These are phyloP conservation scores for Garra rufa DNA, from an alignment of 2,113 vertebrate genomes.

Conservation along the genomic window DNA sequence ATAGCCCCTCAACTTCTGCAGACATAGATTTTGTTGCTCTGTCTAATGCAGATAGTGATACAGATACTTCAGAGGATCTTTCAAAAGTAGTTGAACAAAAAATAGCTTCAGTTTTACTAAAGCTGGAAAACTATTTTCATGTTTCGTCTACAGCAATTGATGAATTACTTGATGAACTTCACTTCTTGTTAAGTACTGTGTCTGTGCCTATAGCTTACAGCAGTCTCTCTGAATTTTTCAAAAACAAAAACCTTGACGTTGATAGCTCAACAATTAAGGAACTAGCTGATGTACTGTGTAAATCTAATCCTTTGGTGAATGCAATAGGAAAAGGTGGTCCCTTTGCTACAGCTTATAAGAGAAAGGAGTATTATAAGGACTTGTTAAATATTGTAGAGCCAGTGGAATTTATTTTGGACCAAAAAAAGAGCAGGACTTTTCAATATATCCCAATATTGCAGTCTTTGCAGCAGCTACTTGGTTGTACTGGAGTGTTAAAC, in stretches of 20 bases:
- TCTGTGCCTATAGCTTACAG: constrained; percentile 15
- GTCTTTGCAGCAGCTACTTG: constrained; percentile 40
- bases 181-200: constrained; percentile 15
- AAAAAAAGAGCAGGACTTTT: constrained; percentile 33
- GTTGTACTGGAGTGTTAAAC: constrained; percentile 33
- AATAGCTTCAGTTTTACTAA: constrained; percentile 33
- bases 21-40: constrained; percentile 4
- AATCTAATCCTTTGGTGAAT: constrained; percentile 43
- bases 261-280: constrained; percentile 30
- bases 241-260: constrained; percentile 31
- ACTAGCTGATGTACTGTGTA: constrained; percentile 3
- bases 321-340: constrained; percentile 4
- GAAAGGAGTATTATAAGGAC: constrained; percentile 6
- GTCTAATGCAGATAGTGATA: constrained; percentile 15
- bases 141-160: constrained; percentile 40
- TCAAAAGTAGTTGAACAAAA: constrained; percentile 4
- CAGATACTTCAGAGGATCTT: constrained; percentile 13
- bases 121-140: constrained; percentile 43
- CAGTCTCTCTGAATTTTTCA: constrained; percentile 33
- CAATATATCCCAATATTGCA: constrained; percentile 34
- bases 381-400: constrained; percentile 49
- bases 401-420: constrained; percentile 42
- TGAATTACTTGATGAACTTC: constrained; percentile 38
- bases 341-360: constrained; percentile 31
- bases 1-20: constrained; percentile 8